Evolutionary conservation across 2,888 invertebrate species (phyloP).

Genomic region (Drosophila monieri): DNA sequence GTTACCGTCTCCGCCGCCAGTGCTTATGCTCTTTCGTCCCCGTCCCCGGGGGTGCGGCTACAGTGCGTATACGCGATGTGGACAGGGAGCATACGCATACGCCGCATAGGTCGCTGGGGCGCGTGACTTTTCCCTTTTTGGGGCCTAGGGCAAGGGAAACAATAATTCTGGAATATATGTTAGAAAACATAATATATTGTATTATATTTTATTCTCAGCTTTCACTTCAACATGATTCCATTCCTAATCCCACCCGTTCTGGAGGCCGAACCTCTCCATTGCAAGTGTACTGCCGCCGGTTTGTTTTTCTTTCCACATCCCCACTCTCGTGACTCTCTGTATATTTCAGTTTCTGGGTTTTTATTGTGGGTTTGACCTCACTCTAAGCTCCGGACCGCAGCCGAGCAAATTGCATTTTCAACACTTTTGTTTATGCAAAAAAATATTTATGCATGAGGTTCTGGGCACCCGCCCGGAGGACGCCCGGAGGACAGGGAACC

Average conservation of each 20-base stretch:
- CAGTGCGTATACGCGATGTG: constrained; percentile 70
- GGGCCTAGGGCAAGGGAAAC: too few relatives aligned
- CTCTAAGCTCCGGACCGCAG: constrained; percentile 47
- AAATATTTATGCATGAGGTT: constrained; percentile 74
- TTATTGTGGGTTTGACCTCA: constrained; percentile 68
- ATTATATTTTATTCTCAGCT: background rate
- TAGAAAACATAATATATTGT: background rate
- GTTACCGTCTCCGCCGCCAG: constrained; percentile 14
- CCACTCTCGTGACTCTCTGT: constrained; percentile 1
- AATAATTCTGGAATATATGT: too few relatives aligned
- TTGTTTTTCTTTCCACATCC: background rate
- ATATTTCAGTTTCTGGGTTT: constrained; percentile 21
- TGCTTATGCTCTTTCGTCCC: background rate
- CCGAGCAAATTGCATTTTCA: constrained; percentile 74
- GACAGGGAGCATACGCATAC: constrained; percentile 57
- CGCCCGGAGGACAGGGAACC: background rate
- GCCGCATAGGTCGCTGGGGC: constrained; percentile 52
- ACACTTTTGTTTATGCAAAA: constrained; percentile 76
- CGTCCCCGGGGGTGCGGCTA: background rate
- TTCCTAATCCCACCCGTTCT: background rate
- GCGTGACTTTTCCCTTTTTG: background rate
- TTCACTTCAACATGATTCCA: background rate
- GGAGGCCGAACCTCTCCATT: background rate
- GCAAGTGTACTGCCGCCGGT: background rate
- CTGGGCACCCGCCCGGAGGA: constrained; percentile 27